phyloP scores from a whole-genome alignment of 2,888 invertebrate species.

The Drosophila stalkeri region DNA sequence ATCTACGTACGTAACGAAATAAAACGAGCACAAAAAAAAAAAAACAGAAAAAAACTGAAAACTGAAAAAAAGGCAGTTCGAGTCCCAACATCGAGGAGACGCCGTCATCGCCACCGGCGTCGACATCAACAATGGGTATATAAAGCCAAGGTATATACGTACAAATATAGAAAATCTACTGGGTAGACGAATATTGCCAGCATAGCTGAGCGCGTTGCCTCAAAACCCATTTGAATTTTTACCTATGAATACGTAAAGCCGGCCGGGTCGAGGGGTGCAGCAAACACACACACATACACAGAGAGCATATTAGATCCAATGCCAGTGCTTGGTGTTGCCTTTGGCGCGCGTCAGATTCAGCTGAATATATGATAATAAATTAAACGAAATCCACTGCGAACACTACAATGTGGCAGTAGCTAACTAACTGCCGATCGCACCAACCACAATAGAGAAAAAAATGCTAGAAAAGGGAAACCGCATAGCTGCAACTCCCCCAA shows the following conservation, averaged over 20 bases:
- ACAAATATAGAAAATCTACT: conserved; percentile 25
- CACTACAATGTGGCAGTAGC: conserved; percentile 32
- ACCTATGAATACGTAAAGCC: conserved; percentile 35
- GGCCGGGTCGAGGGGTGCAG: conserved; percentile 21
- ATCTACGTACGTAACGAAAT: conserved; percentile 80
- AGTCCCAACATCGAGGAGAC: conserved; percentile 73
- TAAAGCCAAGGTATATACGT: conserved; percentile 7
- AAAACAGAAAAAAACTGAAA: conserved; percentile 27
- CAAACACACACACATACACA: conserved; percentile 7
- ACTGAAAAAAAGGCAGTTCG: conserved; percentile 43
- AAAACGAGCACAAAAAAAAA: conserved; percentile 50
- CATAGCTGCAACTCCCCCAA: conserved; percentile 54
- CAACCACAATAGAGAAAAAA: conserved; percentile 20
- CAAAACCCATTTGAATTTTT: conserved; percentile 65
- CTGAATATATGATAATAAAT: conserved; percentile 83
- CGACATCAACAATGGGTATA: conserved; percentile 70
- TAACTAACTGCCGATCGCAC: conserved; percentile 42
- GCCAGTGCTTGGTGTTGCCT: conserved; percentile 66
- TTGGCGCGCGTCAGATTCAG: conserved; percentile 74
- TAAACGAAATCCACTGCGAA: conserved; percentile 70
- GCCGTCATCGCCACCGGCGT: conserved; percentile 49
- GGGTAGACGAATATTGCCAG: conserved; percentile 22
- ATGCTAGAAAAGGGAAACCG: conserved; percentile 46
- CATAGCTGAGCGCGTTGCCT: conserved; percentile 20
- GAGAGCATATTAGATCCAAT: conserved; percentile 54